Base-by-base conservation (phyloP, 1,140 invertebrate genomes). In the Ceratoteleas bidentatus region DNA sequence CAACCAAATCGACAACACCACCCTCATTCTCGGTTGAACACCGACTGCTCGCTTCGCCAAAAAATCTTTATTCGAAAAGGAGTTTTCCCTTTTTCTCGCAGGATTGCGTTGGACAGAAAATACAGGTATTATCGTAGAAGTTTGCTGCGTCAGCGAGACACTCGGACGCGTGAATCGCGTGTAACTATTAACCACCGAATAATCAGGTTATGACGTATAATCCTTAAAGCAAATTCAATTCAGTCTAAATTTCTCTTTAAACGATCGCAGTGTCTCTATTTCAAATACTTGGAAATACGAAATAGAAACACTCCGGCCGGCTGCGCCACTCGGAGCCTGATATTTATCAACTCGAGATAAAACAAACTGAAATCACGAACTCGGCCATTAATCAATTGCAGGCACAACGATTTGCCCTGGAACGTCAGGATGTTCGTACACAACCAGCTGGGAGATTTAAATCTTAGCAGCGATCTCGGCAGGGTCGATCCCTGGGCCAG, bases 351-450 rank as follows among this genome's bases (percentile, higher is more conserved):
- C 9, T 14, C 8, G 43, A 57, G 24, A 74, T 74, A 74, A 57
- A 64, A 57, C 33, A 57, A 65, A 65, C 53, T 56, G 33, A 57
- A 61, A 45, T 70, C 56, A 61, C 68, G 15, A 75, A 43, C 15
- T 34, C 4, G 43, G 7, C 50, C 13, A 68, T 68, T 54, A 61
- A 76, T 85, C 58, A 57, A 65, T 88, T 84, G 6, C 90, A 97
- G 96, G 57, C 96, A 97, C 91, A 98, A 97, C 90, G 96, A 97
- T 91, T 93, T 97, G 86, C 95, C 97, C 45, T 97, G 95, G 95
- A 96, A 96, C 86, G 94, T 96, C 74, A 92, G 96, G 77, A 95
- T 95, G 86, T 95, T 96, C 88, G 93, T 96, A 69, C 94, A 96
- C 89, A 97, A 97, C 91, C 94, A 95, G 89, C 93, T 98, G 52